phyloP scores from a whole-genome alignment of 1,140 invertebrate species.

The Bombus impatiens region DNA sequence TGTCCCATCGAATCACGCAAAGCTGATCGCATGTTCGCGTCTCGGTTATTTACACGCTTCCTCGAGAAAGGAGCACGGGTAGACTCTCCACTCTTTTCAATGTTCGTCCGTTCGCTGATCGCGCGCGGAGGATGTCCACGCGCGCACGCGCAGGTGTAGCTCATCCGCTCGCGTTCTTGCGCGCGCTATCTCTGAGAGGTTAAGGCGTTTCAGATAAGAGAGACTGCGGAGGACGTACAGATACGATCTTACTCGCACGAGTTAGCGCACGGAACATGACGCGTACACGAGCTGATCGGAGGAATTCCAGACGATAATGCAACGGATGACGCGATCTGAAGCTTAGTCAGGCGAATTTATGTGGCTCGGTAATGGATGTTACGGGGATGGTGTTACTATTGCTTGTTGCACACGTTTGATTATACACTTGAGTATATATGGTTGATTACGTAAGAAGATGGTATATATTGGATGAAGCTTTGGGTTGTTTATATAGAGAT shows the following conservation, averaged over 20 bases:
- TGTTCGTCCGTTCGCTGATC: too few species aligned
- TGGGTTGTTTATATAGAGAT: not conserved
- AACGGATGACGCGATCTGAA: conserved; percentile 24
- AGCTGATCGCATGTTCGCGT: not conserved
- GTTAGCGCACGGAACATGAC: not conserved
- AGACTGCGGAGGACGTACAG: not conserved
- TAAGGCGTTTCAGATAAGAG: conserved; percentile 21
- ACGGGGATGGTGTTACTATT: conserved; percentile 8
- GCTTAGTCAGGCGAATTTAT: conserved; percentile 9
- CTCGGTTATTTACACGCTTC: conserved; percentile 16
- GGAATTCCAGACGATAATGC: conserved; percentile 19
- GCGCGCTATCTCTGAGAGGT: conserved; percentile 4
- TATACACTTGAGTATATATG: not conserved
- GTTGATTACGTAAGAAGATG: not conserved
- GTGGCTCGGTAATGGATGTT: conserved; percentile 8
- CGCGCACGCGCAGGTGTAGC: not conserved
- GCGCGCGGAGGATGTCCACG: not conserved
- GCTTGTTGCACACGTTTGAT: not conserved
- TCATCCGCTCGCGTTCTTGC: not conserved
- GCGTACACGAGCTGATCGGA: conserved; percentile 15
- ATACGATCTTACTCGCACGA: conserved; percentile 12
- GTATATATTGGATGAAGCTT: not conserved
- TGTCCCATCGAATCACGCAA: not conserved
- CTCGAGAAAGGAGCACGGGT: not conserved
- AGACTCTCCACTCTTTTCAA: too few species aligned